These are phyloP conservation scores for Drosophila biarmipes DNA, from an alignment of 1,140 invertebrate genomes.

Conservation along the genomic window DNA sequence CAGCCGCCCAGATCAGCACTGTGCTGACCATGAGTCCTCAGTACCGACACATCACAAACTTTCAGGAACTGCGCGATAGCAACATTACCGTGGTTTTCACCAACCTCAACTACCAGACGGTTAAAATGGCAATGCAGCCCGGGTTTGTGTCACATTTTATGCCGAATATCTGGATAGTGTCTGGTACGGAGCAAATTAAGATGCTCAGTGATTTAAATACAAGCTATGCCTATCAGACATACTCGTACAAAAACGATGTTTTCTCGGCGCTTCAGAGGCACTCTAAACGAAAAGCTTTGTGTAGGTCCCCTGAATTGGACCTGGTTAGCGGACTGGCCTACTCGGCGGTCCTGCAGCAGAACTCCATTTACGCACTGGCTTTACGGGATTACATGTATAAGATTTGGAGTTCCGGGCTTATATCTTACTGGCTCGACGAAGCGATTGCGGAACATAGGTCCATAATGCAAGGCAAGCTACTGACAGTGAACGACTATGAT, in stretches of 20 bases:
- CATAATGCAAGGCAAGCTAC: too few species aligned
- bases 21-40: conserved; percentile 25
- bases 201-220: conserved; percentile 22
- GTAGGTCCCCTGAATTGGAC: conserved; percentile 4
- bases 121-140: conserved; percentile 3
- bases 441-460: background rate
- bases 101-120: background rate
- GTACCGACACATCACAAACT: conserved; percentile 1
- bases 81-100: conserved; percentile 20
- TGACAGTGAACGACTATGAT: background rate
- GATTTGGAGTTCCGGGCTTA: background rate
- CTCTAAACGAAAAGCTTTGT: background rate
- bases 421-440: background rate
- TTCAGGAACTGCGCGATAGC: conserved; percentile 6
- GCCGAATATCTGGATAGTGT: conserved; percentile 10
- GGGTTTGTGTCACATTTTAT: conserved; percentile 2
- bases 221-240: conserved; percentile 39
- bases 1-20: conserved; percentile 13
- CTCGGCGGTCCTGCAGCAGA: conserved; percentile 6
- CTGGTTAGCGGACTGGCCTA: conserved; percentile 2
- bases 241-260: background rate
- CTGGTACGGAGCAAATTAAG: background rate
- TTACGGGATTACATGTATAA: conserved; percentile 1
- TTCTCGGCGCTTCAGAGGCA: conserved; percentile 8
- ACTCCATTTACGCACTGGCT: conserved; percentile 25